Percentiles rank a stretch among this genome's conserved stretches.
These are phyloP conservation scores for Yoshiicerus persimilis DNA, from an alignment of 1,140 invertebrate genomes.

Conservation along the genomic window DNA sequence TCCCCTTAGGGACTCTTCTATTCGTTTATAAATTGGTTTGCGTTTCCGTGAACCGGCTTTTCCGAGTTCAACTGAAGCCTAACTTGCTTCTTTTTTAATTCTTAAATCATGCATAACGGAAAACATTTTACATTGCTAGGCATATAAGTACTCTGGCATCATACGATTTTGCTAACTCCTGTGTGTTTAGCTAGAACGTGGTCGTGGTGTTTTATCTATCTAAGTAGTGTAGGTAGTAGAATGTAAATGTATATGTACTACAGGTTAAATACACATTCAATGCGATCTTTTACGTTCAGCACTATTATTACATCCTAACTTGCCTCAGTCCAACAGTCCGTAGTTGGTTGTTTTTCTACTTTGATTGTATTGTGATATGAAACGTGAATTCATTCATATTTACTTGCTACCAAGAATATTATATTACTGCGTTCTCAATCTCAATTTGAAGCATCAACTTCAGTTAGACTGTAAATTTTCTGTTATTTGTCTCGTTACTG, in stretches of 20 bases:
- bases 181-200: no score
- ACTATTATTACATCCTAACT: background rate
- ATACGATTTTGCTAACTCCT: background rate
- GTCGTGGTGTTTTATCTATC: no score
- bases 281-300: background rate
- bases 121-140: background rate
- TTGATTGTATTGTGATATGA: background rate
- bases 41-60: background rate
- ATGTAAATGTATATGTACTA: background rate
- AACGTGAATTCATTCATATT: background rate
- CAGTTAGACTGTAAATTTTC: background rate
- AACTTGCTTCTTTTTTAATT: constrained; percentile 6
- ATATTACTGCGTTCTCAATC: background rate
- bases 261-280: background rate
- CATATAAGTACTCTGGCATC: background rate
- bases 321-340: background rate
- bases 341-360: background rate
- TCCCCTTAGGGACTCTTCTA: background rate
- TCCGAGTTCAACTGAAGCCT: background rate
- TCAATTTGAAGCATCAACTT: background rate
- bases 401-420: background rate
- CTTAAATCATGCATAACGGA: constrained; percentile 15
- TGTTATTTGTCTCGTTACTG: background rate
- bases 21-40: background rate
- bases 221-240: background rate